These are phyloP conservation scores for Pararge aegeria DNA, from an alignment of 1,140 invertebrate genomes.

Conservation along the genomic window DNA sequence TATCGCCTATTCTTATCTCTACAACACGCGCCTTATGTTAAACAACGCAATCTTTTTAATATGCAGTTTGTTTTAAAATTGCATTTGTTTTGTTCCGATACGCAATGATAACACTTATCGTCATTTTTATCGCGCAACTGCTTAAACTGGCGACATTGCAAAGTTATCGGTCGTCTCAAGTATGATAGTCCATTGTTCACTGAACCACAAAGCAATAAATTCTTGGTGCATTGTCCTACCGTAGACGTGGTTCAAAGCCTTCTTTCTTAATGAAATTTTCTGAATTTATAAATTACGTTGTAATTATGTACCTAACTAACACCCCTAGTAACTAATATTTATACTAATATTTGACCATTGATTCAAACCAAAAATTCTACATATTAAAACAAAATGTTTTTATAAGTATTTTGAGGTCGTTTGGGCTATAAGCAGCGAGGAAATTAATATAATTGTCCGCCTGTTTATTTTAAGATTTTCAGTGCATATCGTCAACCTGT, in stretches of 20 bases:
- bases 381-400: too few species aligned
- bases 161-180: conserved; percentile 44
- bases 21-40: conserved; percentile 22
- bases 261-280: too few species aligned
- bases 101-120: conserved; percentile 18
- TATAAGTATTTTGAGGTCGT: too few species aligned
- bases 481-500: too few species aligned
- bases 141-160: conserved; percentile 20
- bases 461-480: too few species aligned
- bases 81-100: conserved; percentile 1
- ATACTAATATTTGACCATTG: too few species aligned
- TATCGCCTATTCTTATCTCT: conserved; percentile 18
- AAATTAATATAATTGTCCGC: too few species aligned
- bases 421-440: too few species aligned
- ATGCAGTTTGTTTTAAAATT: background rate
- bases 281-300: too few species aligned
- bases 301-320: too few species aligned
- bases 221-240: conserved; percentile 50
- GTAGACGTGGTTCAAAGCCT: conserved; percentile 15
- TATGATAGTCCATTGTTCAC: conserved; percentile 45
- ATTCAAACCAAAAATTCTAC: too few species aligned
- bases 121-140: conserved; percentile 32
- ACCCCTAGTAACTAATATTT: too few species aligned
- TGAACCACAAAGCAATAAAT: conserved; percentile 43
- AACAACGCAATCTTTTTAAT: conserved; percentile 13